These are phyloP conservation scores for Choristoneura fumiferana DNA, from an alignment of 1,140 invertebrate species.

Conservation along the genomic window DNA sequence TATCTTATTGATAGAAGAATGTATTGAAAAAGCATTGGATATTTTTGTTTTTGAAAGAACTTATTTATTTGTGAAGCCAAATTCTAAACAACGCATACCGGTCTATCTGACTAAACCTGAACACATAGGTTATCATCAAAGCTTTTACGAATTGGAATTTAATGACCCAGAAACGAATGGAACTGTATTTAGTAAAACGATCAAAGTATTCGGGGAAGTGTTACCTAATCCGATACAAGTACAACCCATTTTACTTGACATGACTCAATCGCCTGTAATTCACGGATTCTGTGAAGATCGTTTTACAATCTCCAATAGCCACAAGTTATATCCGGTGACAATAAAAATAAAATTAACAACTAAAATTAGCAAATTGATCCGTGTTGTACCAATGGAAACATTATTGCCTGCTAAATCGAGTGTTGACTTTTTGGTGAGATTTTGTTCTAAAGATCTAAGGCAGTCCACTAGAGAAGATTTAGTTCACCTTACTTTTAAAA, in stretches of 20 bases:
- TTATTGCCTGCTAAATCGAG: slow-evolving; percentile 33
- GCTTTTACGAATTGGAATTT: slow-evolving; percentile 53
- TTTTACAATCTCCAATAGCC: slow-evolving; percentile 48
- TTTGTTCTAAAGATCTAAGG: slow-evolving; percentile 37
- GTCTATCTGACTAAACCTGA: slow-evolving; percentile 52
- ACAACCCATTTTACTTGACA: slow-evolving; percentile 50
- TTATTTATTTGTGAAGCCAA: slow-evolving; percentile 37
- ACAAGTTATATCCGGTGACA: slow-evolving; percentile 42
- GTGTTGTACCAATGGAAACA: slow-evolving; percentile 45
- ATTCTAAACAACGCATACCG: slow-evolving; percentile 33
- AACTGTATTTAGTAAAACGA: slow-evolving; percentile 39
- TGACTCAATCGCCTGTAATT: slow-evolving; percentile 39
- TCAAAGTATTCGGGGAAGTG: slow-evolving; percentile 53
- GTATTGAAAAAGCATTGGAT: slow-evolving; percentile 46
- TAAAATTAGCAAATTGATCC: slow-evolving; percentile 53
- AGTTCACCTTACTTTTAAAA: slow-evolving; percentile 62
- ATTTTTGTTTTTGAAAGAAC: slow-evolving; percentile 50
- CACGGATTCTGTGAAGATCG: slow-evolving; percentile 49
- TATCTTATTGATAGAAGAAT: slow-evolving; percentile 32
- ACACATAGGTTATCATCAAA: slow-evolving; percentile 52
- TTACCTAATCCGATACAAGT: slow-evolving; percentile 53
- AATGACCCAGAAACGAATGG: slow-evolving; percentile 37
- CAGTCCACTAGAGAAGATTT: slow-evolving; percentile 28
- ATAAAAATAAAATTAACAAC: slow-evolving; percentile 49
- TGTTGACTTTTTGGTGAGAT: slow-evolving; percentile 37